Conservation (phyloP, 2,888 invertebrate genomes). For the Arrhopalites spinosus region DNA sequence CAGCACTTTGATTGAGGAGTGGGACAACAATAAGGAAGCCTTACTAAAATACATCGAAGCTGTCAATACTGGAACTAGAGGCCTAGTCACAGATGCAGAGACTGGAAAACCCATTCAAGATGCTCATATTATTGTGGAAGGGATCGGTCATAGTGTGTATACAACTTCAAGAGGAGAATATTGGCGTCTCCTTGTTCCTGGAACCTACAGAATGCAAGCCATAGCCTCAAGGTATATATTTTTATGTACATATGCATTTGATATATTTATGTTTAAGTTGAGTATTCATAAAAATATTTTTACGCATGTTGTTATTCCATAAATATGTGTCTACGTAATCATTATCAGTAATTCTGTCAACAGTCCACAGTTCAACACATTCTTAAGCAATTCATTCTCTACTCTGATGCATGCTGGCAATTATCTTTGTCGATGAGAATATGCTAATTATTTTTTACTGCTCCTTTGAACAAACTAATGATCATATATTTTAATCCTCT, state of each 20-base stretch:
- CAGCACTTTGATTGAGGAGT: slow-evolving; percentile 72
- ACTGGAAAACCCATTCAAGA: slow-evolving; percentile 70
- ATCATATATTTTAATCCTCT: not conserved
- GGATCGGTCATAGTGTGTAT: slow-evolving; percentile 78
- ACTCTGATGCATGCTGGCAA: not conserved
- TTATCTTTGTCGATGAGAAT: no score
- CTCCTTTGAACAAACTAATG: not conserved
- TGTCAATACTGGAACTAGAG: slow-evolving; percentile 73
- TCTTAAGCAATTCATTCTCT: no score
- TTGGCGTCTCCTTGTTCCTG: slow-evolving; percentile 91
- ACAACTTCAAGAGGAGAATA: slow-evolving; percentile 85
- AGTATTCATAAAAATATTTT: no score
- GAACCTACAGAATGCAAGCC: slow-evolving; percentile 77
- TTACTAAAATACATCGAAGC: slow-evolving; percentile 84
- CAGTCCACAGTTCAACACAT: no score
- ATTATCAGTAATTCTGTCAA: no score
- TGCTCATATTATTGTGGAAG: slow-evolving; percentile 76
- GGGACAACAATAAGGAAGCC: slow-evolving; percentile 84
- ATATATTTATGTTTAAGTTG: no score
- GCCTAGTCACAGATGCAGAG: slow-evolving; percentile 67
- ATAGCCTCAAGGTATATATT: slow-evolving; percentile 71
- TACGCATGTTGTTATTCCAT: no score
- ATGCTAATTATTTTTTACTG: not conserved
- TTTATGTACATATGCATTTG: not conserved
- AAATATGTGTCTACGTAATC: no score